These are phyloP conservation scores for Alosa alosa DNA, from an alignment of 2,113 vertebrate species.

Conservation along the genomic window DNA sequence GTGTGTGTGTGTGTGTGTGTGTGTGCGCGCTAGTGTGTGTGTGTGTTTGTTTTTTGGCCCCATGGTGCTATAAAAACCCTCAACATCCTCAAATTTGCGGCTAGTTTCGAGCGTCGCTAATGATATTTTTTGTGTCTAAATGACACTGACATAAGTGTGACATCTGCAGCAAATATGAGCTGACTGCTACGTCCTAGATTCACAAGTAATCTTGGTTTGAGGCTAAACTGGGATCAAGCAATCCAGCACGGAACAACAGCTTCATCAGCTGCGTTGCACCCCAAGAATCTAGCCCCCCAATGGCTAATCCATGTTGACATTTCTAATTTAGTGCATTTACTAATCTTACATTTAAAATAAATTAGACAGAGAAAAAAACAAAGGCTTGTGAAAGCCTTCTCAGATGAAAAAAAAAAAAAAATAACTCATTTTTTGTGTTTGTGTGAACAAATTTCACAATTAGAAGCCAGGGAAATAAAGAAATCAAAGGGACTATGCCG, in stretches of 20 bases:
- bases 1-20: no score
- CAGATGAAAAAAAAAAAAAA: neutral
- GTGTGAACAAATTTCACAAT: neutral
- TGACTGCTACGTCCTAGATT: slow-evolving; percentile 61
- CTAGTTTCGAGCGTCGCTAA: slow-evolving; percentile 38
- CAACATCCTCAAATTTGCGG: slow-evolving; percentile 52
- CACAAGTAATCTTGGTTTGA: slow-evolving; percentile 60
- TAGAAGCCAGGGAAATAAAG: neutral
- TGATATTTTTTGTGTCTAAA: slow-evolving; percentile 61
- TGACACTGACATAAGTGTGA: slow-evolving; percentile 63
- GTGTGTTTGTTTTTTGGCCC: no score
- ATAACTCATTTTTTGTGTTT: neutral
- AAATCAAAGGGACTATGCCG: neutral
- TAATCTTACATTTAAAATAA: slow-evolving; percentile 40
- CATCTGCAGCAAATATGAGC: slow-evolving; percentile 54
- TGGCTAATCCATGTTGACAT: slow-evolving; percentile 68
- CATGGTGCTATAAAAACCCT: neutral
- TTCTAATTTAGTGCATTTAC: slow-evolving; percentile 64
- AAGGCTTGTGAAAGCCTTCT: neutral
- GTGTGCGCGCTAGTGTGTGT: no score
- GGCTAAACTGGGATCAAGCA: slow-evolving; percentile 60
- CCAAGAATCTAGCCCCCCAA: slow-evolving; percentile 56
- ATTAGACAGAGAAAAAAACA: neutral
- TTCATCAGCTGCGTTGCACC: slow-evolving; percentile 28
- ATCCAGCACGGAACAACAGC: slow-evolving; percentile 15